These are phyloP conservation scores for Temnothorax longispinosus DNA, from an alignment of 1,140 invertebrate genomes.

Conservation along the genomic window DNA sequence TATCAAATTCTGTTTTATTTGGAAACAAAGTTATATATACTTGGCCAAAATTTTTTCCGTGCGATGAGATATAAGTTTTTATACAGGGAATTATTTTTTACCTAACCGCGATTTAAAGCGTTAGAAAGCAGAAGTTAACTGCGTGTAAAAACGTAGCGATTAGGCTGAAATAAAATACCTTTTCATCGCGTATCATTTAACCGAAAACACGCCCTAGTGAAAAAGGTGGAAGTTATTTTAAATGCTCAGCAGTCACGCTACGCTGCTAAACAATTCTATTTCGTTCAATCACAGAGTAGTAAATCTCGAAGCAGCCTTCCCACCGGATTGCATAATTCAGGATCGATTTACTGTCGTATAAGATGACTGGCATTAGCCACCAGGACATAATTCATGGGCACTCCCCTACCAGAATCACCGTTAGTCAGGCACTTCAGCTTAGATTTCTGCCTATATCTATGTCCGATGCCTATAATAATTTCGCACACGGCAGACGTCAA, in stretches of 20 bases:
- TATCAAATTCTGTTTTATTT: neutral
- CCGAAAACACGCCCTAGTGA: slow-evolving; percentile 2
- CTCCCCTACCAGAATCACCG: slow-evolving; percentile 70
- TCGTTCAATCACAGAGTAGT: slow-evolving; percentile 72
- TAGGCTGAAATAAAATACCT: slow-evolving; percentile 3
- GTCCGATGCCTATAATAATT: slow-evolving; percentile 27
- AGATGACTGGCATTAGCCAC: slow-evolving; percentile 74
- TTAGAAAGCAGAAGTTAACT: neutral
- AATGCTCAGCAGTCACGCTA: slow-evolving; percentile 43
- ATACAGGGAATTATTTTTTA: neutral
- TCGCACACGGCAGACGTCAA: neutral
- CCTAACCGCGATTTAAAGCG: neutral
- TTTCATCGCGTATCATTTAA: neutral
- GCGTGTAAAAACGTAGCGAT: neutral
- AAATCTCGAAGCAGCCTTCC: slow-evolving; percentile 69
- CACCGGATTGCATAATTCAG: slow-evolving; percentile 68
- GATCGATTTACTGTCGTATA: slow-evolving; percentile 74
- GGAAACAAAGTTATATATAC: neutral
- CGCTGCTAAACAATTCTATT: slow-evolving; percentile 75
- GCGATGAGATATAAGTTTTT: neutral
- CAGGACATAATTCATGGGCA: slow-evolving; percentile 76
- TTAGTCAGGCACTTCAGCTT: slow-evolving; percentile 58
- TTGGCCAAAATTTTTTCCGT: neutral
- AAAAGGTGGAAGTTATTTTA: slow-evolving; percentile 23
- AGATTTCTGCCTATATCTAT: slow-evolving; percentile 49